These are phyloP conservation scores for Anolis carolinensis DNA, from an alignment of 2,113 vertebrate genomes.

Conservation along the genomic window DNA sequence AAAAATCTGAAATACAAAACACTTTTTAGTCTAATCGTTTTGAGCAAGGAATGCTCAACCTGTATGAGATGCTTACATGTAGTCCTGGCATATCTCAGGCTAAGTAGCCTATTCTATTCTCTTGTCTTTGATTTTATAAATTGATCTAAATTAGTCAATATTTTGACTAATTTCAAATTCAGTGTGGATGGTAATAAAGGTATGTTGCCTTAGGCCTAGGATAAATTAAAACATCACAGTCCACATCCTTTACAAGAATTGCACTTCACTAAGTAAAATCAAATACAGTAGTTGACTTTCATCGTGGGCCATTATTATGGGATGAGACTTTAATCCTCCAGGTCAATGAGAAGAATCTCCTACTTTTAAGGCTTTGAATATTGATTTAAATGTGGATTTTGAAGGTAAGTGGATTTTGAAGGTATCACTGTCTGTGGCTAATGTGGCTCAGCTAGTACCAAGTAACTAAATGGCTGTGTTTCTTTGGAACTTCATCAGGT, in stretches of 20 bases:
- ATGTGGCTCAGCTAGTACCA: too few species aligned
- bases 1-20: too few species aligned
- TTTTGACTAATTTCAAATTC: not conserved
- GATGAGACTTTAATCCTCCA: not conserved
- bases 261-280: not conserved
- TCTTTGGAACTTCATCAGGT: too few species aligned
- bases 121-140: not conserved
- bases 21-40: too few species aligned
- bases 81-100: not conserved
- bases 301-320: not conserved
- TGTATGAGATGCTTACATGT: not conserved
- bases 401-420: too few species aligned
- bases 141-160: not conserved
- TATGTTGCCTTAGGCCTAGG: not conserved
- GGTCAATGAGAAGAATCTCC: not conserved
- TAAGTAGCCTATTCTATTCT: not conserved
- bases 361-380: not conserved
- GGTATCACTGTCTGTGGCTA: too few species aligned
- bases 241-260: not conserved
- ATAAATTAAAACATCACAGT: not conserved
- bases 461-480: too few species aligned
- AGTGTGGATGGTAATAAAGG: not conserved
- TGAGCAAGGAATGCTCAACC: not conserved
- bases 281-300: too few species aligned
- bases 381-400: not conserved